Conservation (phyloP, 2,797 vertebrate genomes). For the Catostomus latipinnis region DNA sequence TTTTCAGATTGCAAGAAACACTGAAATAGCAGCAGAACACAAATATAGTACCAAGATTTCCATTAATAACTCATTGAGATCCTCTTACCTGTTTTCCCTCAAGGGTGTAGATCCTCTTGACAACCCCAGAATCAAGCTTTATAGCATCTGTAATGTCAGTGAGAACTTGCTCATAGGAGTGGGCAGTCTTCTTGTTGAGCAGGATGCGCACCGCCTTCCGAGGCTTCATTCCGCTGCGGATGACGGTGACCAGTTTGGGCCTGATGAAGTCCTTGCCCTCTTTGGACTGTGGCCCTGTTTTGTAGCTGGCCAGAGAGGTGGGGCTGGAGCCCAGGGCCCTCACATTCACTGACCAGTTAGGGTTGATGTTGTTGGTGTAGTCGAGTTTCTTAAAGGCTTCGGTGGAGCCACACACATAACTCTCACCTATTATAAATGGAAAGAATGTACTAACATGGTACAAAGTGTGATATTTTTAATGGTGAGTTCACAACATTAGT, state of each 20-base stretch:
- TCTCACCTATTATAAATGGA: slow-evolving; percentile 60
- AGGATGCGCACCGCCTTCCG: slow-evolving; percentile 93
- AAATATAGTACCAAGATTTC: not conserved
- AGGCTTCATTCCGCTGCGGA: slow-evolving; percentile 93
- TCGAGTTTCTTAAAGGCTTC: slow-evolving; percentile 97
- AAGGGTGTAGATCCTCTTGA: slow-evolving; percentile 94
- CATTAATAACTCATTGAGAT: not conserved
- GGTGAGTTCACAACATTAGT: not conserved
- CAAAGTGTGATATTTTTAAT: not conserved
- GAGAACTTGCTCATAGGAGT: slow-evolving; percentile 96
- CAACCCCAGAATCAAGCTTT: slow-evolving; percentile 95
- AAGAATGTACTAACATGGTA: not conserved
- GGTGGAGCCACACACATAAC: slow-evolving; percentile 94
- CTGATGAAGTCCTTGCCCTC: slow-evolving; percentile 95
- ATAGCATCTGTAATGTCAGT: slow-evolving; percentile 96
- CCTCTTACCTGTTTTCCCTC: slow-evolving; percentile 93
- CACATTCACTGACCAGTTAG: slow-evolving; percentile 97
- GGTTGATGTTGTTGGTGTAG: slow-evolving; percentile 96
- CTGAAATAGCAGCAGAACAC: no score
- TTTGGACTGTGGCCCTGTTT: slow-evolving; percentile 75
- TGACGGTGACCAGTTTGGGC: slow-evolving; percentile 95
- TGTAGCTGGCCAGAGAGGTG: slow-evolving; percentile 85
- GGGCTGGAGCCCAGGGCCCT: slow-evolving; percentile 84
- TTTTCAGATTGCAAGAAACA: no score
- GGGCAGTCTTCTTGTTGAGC: slow-evolving; percentile 97